Evolutionary conservation across 2,797 vertebrate species (phyloP).

Genomic region (Oryzias sinensis): DNA sequence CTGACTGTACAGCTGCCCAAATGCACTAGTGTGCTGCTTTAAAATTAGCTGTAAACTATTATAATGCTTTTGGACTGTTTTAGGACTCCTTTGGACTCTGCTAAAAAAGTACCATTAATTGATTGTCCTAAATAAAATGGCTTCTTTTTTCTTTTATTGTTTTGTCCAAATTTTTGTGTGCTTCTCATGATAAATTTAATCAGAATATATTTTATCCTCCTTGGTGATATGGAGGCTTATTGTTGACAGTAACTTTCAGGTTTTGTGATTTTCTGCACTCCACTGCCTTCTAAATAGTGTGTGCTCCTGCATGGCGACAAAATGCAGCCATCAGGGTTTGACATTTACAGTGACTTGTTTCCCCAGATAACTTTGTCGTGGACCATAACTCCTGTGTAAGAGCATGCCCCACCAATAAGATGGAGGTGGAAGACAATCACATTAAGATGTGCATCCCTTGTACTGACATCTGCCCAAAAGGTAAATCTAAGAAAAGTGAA

Average conservation of each 20-base stretch:
- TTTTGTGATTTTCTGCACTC: constrained; percentile 10
- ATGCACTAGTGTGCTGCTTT: too few relatives aligned
- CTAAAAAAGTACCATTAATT: too few relatives aligned
- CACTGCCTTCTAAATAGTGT: constrained; percentile 10
- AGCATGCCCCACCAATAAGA: constrained; percentile 96
- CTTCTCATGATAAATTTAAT: too few relatives aligned
- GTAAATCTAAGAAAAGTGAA: constrained; percentile 62
- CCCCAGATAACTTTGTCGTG: constrained; percentile 96
- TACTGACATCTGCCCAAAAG: constrained; percentile 98
- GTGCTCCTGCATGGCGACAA: constrained; percentile 29
- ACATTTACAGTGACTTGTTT: constrained; percentile 35
- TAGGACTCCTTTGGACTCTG: too few relatives aligned
- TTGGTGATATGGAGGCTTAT: too few relatives aligned
- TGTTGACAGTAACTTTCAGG: constrained; percentile 18
- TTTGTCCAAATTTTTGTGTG: too few relatives aligned
- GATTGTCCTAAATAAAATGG: too few relatives aligned
- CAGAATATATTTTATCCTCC: too few relatives aligned
- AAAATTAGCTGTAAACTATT: too few relatives aligned
- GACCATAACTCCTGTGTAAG: constrained; percentile 97
- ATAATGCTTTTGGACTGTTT: too few relatives aligned
- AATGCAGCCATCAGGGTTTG: constrained; percentile 27
- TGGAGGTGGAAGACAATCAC: constrained; percentile 96
- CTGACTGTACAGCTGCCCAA: too few relatives aligned
- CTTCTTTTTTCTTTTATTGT: too few relatives aligned
- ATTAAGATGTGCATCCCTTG: constrained; percentile 97